Conservation (phyloP, 2,113 vertebrate genomes). For the Rhea americana region DNA sequence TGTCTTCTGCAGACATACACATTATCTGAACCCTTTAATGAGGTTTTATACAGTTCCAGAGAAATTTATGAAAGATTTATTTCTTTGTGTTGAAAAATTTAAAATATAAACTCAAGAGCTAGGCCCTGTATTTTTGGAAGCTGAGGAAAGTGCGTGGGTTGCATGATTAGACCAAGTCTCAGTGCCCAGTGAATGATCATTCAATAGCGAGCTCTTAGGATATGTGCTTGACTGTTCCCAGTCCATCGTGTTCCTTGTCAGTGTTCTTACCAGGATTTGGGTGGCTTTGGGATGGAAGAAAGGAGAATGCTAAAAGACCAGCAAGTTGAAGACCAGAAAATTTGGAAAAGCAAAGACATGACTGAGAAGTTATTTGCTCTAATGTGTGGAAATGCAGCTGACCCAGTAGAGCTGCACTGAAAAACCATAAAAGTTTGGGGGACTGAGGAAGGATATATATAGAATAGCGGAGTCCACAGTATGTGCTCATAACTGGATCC, state of each 20-base stretch:
- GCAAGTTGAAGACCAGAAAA: neutral
- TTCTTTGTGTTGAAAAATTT: neutral
- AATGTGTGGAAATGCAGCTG: neutral
- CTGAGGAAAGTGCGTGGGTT: neutral
- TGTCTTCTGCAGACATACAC: neutral
- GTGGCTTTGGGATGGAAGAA: neutral
- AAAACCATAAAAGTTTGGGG: neutral
- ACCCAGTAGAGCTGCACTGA: neutral
- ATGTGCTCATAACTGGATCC: neutral
- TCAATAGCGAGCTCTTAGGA: neutral
- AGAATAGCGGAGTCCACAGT: neutral
- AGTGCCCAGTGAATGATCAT: neutral
- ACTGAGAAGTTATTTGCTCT: neutral
- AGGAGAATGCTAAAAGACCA: neutral
- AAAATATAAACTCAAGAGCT: neutral
- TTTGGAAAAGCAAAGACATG: neutral
- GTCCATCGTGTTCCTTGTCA: constrained; percentile 25
- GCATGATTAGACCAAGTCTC: neutral
- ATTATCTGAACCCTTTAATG: neutral
- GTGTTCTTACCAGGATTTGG: constrained; percentile 45
- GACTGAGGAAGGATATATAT: neutral
- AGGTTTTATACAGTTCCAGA: neutral
- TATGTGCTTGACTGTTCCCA: constrained; percentile 54
- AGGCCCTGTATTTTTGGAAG: constrained; percentile 5
- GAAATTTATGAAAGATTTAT: neutral